A percentile compares a stretch with the other conserved stretches of the same genome.
Conservation (phyloP, 2,113 vertebrate species). For the Lates calcarifer region DNA sequence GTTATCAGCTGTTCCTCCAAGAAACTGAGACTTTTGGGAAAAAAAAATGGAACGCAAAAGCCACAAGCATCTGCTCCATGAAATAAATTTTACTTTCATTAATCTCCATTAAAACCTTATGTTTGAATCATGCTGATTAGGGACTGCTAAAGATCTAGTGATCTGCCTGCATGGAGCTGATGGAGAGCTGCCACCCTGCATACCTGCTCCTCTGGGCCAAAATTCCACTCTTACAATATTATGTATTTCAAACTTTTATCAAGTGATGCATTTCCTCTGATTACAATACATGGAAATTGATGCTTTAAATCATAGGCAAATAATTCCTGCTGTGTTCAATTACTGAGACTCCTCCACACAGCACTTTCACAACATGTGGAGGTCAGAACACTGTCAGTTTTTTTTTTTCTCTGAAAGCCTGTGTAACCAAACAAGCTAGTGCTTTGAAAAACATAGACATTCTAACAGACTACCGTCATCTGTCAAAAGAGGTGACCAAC, state of each 20-base stretch:
- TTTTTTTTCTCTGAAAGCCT: neutral
- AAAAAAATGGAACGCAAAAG: neutral
- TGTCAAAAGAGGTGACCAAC: neutral
- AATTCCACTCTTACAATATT: neutral
- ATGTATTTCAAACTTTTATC: neutral
- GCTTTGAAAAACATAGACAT: neutral
- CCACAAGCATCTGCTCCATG: neutral
- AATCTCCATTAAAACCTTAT: neutral
- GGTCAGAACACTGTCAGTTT: neutral
- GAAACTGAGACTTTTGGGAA: neutral
- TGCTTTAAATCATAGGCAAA: neutral
- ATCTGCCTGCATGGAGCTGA: neutral
- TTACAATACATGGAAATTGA: neutral
- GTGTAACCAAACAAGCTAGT: neutral
- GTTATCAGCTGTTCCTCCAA: neutral
- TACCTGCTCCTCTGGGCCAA: too few species aligned
- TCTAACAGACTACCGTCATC: neutral
- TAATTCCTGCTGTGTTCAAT: slow-evolving; percentile 11
- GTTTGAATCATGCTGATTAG: neutral
- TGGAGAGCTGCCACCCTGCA: too few species aligned
- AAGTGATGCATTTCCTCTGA: neutral
- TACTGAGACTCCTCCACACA: neutral
- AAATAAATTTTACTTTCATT: neutral
- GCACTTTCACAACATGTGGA: neutral
- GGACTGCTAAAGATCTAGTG: neutral